phyloP scores from a whole-genome alignment of 2,888 invertebrate species.

The Heliothis peltigera region DNA sequence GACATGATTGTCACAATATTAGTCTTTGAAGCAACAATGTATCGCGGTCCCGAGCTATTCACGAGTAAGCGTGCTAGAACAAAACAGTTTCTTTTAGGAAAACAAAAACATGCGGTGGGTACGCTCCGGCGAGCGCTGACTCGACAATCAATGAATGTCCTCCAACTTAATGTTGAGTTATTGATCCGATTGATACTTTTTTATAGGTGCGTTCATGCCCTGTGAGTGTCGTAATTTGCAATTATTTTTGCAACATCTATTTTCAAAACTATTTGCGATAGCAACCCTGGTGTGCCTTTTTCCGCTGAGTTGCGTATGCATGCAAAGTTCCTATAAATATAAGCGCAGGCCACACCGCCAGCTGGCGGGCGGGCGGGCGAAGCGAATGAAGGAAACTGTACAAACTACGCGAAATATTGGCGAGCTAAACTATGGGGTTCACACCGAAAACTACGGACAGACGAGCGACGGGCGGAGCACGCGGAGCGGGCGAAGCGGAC shows the following conservation, averaged over 20 bases:
- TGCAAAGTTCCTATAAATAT: background rate
- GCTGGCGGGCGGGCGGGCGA: no score
- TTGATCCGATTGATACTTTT: conserved; percentile 24
- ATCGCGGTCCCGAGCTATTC: conserved; percentile 12
- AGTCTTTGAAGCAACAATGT: conserved; percentile 45
- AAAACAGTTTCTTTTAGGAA: conserved; percentile 37
- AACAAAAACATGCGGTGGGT: conserved; percentile 27
- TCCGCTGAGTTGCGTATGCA: background rate
- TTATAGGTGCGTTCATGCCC: conserved; percentile 18
- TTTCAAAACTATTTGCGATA: conserved; percentile 12
- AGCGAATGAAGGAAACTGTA: no score
- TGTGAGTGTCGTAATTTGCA: conserved; percentile 14
- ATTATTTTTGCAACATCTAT: conserved; percentile 18
- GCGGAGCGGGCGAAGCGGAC: no score
- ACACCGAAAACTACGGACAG: no score
- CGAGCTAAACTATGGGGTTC: no score
- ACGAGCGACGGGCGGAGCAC: no score
- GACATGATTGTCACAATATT: conserved; percentile 28
- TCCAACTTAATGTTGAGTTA: conserved; percentile 43
- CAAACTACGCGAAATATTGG: no score
- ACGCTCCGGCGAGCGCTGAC: conserved; percentile 37
- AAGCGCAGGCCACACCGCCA: no score
- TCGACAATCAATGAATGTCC: conserved; percentile 56
- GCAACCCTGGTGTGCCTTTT: background rate
- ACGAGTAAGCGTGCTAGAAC: conserved; percentile 20